Base-by-base conservation (phyloP, 2,888 invertebrate species). In the Plemyria rubiginata region DNA sequence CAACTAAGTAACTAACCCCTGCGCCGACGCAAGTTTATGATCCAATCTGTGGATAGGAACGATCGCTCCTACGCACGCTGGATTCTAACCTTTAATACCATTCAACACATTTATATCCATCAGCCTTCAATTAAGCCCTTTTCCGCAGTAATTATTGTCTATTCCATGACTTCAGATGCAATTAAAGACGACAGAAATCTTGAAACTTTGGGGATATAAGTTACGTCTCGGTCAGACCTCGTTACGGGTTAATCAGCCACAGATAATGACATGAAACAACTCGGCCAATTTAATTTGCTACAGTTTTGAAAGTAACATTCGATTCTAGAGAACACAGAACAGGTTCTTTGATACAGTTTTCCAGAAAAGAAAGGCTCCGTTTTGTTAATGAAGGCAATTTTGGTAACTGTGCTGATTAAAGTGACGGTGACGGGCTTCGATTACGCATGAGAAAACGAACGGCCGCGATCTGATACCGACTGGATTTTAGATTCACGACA, bases 351-450 rank as follows among this genome's bases (percentile, higher is more conserved):
- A 81, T 86, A 85, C 84, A 84, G 80, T 82, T 85, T 71, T 66
- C 60, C 67, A 65, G 70, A 72, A 79, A 82, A 80, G 81, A 84
- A 84, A 82, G 84, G 76, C 57, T 72, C 70, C 75, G 73, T 72
- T 79, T 81, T 80, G 80, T 80, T 87, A 88, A 88, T 88, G 78
- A 86, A 82, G 79, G 85, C 77, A 86, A 86, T 88, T 89, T 85
- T 70, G 79, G 78, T 78, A 79, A 84, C 82, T 81, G 82, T 77
- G 62, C 78, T 83, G 78, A 82, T 85, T 86, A 85, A 86, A 83
- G 76, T 78, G 82, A 76, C 77, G 65, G 82, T 75, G 82, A 81
- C 80, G 72, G 78, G 77, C 77, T 74, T 82, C 79, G 81, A 83
- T 83, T 84, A 75, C 78, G 78, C 74, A 77, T 75, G 75, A 80